A percentile compares a stretch with the other conserved stretches of the same genome.
These are phyloP conservation scores for Elephantulus edwardii DNA, from an alignment of 2,113 vertebrate species.

Conservation along the genomic window DNA sequence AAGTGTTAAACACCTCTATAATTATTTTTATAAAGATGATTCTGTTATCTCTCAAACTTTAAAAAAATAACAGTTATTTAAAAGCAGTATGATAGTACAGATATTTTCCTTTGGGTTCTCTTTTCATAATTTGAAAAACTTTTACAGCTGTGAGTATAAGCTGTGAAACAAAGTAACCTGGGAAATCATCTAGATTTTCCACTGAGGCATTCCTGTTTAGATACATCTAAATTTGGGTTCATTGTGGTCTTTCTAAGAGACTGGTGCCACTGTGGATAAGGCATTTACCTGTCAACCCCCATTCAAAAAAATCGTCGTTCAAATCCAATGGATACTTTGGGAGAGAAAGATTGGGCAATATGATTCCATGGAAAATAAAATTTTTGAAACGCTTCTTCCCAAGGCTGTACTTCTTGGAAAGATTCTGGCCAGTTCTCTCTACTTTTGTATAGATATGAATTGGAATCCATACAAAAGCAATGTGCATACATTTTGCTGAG, in stretches of 20 bases:
- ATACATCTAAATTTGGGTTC: constrained; percentile 32
- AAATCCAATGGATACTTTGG: too few relatives aligned
- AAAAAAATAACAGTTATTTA: not conserved
- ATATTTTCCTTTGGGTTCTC: not conserved
- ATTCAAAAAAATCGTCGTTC: too few relatives aligned
- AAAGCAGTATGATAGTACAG: not conserved
- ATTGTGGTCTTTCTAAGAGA: not conserved
- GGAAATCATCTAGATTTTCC: not conserved
- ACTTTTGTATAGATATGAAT: too few relatives aligned
- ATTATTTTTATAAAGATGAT: not conserved
- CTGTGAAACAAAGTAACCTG: not conserved
- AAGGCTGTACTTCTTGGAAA: too few relatives aligned
- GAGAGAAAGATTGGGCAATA: too few relatives aligned
- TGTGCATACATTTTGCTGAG: not conserved
- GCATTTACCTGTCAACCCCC: too few relatives aligned
- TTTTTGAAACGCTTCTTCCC: too few relatives aligned
- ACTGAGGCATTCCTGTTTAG: not conserved
- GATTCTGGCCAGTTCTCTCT: too few relatives aligned
- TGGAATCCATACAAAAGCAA: too few relatives aligned
- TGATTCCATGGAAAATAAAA: too few relatives aligned
- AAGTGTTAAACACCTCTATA: not conserved
- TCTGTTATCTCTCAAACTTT: not conserved
- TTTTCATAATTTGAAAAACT: not conserved
- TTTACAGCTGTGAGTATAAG: not conserved
- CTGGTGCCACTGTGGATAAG: too few relatives aligned